Evolutionary conservation across 2,113 vertebrate species (phyloP).

Genomic region (Calidris pugnax): DNA sequence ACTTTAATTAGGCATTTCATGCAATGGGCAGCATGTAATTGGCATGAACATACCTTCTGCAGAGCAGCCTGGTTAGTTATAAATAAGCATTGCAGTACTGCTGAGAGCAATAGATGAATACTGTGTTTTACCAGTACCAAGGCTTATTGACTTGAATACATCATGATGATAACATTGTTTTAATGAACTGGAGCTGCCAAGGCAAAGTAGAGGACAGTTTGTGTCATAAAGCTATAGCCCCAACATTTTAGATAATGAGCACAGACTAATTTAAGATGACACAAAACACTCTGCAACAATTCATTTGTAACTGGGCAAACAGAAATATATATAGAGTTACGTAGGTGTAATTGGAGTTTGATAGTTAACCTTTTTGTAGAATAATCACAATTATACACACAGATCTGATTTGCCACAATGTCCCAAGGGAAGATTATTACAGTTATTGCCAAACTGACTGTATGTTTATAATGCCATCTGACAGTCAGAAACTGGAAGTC

Average conservation of each 20-base stretch:
- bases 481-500: neutral
- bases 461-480: neutral
- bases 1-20: slow-evolving; percentile 29
- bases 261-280: neutral
- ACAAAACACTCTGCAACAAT: neutral
- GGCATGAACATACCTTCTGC: neutral
- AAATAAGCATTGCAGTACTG: neutral
- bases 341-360: neutral
- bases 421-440: neutral
- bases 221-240: neutral
- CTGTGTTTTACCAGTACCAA: neutral
- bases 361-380: neutral
- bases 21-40: neutral
- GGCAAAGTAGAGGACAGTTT: neutral
- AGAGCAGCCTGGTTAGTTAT: neutral
- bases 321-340: neutral
- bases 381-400: neutral
- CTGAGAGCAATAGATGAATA: neutral
- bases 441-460: neutral
- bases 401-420: neutral
- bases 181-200: neutral
- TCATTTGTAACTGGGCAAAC: neutral
- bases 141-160: neutral
- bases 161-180: neutral
- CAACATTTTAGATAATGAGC: neutral